A percentile compares a stretch with the other conserved stretches of the same genome.
Evolutionary conservation across 2,113 vertebrate species (phyloP).

Genomic region (Rhinoderma darwinii): DNA sequence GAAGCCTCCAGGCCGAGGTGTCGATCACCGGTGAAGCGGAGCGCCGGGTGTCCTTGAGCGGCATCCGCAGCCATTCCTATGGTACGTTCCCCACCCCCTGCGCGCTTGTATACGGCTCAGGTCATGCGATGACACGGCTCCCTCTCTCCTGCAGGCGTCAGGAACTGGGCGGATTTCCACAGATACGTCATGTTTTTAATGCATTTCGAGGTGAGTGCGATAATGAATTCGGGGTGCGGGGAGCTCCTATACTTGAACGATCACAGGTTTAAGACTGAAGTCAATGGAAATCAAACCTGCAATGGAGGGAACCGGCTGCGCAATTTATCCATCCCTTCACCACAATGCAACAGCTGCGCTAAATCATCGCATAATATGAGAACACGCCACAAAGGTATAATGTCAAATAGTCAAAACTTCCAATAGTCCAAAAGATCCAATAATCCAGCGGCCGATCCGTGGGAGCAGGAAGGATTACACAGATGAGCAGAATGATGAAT

Average conservation of each 20-base stretch:
- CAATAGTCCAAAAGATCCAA: background rate
- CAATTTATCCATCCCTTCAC: background rate
- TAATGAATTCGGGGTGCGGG: background rate
- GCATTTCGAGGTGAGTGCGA: background rate
- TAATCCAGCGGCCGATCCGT: background rate
- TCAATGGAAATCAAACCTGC: too few relatives aligned
- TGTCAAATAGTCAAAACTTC: too few relatives aligned
- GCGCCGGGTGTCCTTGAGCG: background rate
- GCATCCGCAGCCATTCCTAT: constrained; percentile 15
- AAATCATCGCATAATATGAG: background rate
- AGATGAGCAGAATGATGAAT: background rate
- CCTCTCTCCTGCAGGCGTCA: background rate
- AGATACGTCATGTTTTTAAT: constrained; percentile 17
- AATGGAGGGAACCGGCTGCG: too few relatives aligned
- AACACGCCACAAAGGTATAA: too few relatives aligned
- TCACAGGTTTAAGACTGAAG: too few relatives aligned
- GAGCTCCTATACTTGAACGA: too few relatives aligned
- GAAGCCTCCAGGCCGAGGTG: background rate
- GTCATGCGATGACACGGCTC: background rate
- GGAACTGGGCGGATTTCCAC: constrained; percentile 8
- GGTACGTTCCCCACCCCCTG: background rate
- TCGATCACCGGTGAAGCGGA: background rate
- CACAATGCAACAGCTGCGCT: background rate
- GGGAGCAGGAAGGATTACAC: too few relatives aligned
- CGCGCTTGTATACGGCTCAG: background rate